Evolutionary conservation across 2,113 vertebrate genomes (phyloP).

Genomic region (Leucopsar rothschildi): DNA sequence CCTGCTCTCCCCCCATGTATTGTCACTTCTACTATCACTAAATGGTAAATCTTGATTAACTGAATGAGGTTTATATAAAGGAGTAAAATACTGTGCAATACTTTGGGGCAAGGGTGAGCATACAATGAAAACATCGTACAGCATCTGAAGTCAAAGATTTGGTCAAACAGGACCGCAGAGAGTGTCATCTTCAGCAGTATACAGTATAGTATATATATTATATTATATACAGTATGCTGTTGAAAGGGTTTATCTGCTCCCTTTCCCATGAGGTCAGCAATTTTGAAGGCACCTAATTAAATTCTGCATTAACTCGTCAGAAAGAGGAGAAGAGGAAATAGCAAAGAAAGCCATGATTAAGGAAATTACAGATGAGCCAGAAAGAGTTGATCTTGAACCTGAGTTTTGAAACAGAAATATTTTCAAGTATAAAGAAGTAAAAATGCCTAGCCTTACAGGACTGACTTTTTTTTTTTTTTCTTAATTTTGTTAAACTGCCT

Average conservation of each 20-base stretch:
- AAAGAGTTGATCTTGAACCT: background rate
- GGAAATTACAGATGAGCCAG: background rate
- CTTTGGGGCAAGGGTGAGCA: background rate
- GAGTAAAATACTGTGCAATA: background rate
- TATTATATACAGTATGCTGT: background rate
- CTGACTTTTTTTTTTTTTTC: background rate
- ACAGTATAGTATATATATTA: background rate
- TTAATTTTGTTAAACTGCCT: background rate
- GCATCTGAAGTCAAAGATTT: background rate
- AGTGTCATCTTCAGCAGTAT: background rate
- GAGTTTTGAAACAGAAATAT: background rate
- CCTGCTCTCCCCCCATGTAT: accelerated
- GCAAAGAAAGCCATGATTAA: background rate
- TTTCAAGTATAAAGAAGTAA: background rate
- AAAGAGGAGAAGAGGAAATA: background rate
- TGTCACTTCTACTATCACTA: background rate
- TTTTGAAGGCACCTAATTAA: background rate
- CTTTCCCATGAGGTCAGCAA: background rate
- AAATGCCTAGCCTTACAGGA: background rate
- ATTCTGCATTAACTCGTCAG: background rate
- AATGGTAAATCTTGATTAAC: background rate
- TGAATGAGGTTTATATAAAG: background rate
- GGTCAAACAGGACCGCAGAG: background rate
- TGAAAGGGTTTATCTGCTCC: background rate
- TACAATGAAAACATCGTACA: accelerated